A percentile compares a stretch with the other conserved stretches of the same genome.
Conservation (phyloP, 1,140 invertebrate species). For the Drosophila cardini region DNA sequence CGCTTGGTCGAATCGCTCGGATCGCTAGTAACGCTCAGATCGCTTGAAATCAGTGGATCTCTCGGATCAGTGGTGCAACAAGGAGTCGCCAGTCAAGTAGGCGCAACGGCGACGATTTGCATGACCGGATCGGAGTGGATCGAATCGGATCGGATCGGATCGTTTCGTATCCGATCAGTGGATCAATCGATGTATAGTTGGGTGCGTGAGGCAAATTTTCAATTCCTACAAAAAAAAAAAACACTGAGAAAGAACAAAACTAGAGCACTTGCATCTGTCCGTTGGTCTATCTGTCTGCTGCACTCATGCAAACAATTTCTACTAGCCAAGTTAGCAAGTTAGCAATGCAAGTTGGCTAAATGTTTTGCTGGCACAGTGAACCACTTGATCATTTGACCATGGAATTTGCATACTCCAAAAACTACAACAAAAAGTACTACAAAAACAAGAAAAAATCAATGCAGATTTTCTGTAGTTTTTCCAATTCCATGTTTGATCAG, state of each 20-base stretch:
- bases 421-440: background rate
- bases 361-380: conserved; percentile 65
- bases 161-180: background rate
- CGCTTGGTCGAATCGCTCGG: conserved; percentile 41
- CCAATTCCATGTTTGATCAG: conserved; percentile 1
- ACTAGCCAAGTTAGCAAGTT: conserved; percentile 27
- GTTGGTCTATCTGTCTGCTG: conserved; percentile 16
- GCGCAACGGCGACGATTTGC: conserved; percentile 68
- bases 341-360: conserved; percentile 26
- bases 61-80: conserved; percentile 27
- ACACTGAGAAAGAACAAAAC: conserved; percentile 55
- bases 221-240: conserved; percentile 38
- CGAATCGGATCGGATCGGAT: background rate
- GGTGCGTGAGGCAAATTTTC: conserved; percentile 62
- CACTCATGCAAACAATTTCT: conserved; percentile 67
- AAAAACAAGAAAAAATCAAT: background rate
- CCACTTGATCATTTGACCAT: conserved; percentile 77
- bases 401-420: conserved; percentile 64
- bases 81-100: conserved; percentile 48
- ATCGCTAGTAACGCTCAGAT: no score
- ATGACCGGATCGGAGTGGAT: conserved; percentile 57
- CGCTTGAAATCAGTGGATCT: no score
- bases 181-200: conserved; percentile 49
- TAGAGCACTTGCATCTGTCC: conserved; percentile 58
- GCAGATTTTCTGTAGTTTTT: conserved; percentile 22